Evolutionary conservation across 2,797 vertebrate species (phyloP), one percentile per base, ranked within the genome.

Genomic region (Sebastes diaconus): DNA sequence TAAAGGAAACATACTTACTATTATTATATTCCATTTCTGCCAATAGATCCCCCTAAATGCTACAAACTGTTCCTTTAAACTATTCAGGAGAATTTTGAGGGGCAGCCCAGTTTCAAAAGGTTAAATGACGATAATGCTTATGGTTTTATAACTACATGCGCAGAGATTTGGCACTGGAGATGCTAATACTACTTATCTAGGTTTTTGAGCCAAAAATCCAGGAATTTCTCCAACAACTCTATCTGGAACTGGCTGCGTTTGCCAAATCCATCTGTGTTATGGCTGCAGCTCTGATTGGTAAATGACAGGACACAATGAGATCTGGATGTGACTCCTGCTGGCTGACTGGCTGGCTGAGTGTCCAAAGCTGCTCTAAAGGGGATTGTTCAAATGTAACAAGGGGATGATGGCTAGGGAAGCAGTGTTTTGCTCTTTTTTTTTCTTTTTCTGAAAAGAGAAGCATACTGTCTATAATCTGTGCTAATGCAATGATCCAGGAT

Each of bases 301-400:
- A 90, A 89, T 84, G 86, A 90, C 86, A 88, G 84, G 68, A 86
- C 78, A 73, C 29, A 81, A 52, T 74, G 71, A 80, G 57, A 85
- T 79, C 85, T 90, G 84, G 80, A 90, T 89, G 69, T 85, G 86
- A 85, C 84, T 87, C 70, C 81, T 86, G 66, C 81, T 86, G 88
- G 75, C 85, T 75, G 84, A 75, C 73, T 77, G 80, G 58, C 77
- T 84, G 77, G 78, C 74, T 73, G 69, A 25, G 36, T 75, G 73
- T 87, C 84, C 83, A 87, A 93, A 89, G 75, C 81, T 81, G 75
- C 83, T 86, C 76, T 73, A 77, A 87, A 79, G 82, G 75, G 87
- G 79, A 87, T 79, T 87, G 84, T 87, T 88, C 83, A 76, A 79
- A 89, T 83, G 60, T 84, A 89, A 89, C 84, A 85, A 83, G 79